phyloP scores from a whole-genome alignment of 2,797 vertebrate species.

The Hypotaenidia okinawae region DNA sequence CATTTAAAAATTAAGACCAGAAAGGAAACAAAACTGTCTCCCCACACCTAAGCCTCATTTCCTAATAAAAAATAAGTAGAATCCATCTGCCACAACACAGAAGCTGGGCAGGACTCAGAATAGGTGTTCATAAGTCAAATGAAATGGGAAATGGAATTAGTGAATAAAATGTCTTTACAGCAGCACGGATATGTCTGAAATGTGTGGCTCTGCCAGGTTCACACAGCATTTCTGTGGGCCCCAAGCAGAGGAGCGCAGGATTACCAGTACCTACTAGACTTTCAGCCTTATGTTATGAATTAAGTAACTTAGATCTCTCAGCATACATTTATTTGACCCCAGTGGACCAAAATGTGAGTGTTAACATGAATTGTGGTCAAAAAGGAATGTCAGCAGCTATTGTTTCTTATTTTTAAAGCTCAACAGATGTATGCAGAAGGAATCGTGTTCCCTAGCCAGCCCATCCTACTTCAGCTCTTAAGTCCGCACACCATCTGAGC shows the following conservation, averaged over 20 bases:
- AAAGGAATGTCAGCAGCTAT: neutral
- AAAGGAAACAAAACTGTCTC: slow-evolving; percentile 11
- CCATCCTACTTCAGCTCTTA: neutral
- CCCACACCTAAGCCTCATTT: neutral
- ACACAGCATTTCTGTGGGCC: rapidly evolving
- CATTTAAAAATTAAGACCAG: neutral
- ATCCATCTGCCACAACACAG: neutral
- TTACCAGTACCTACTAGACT: neutral
- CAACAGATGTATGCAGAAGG: neutral
- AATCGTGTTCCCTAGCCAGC: neutral
- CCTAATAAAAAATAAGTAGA: neutral
- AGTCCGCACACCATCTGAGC: neutral
- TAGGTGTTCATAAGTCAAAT: neutral
- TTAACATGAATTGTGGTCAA: neutral
- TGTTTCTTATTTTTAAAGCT: neutral
- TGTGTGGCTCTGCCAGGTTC: neutral
- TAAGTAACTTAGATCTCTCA: neutral
- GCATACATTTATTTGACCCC: neutral
- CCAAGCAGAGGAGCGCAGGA: rapidly evolving
- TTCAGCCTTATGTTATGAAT: neutral
- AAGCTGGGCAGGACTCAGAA: neutral
- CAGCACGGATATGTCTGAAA: neutral
- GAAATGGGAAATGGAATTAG: neutral
- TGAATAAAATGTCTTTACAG: neutral
- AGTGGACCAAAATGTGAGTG: neutral